Evolutionary conservation across 2,113 vertebrate species (phyloP).

Genomic region (Calypte anna): DNA sequence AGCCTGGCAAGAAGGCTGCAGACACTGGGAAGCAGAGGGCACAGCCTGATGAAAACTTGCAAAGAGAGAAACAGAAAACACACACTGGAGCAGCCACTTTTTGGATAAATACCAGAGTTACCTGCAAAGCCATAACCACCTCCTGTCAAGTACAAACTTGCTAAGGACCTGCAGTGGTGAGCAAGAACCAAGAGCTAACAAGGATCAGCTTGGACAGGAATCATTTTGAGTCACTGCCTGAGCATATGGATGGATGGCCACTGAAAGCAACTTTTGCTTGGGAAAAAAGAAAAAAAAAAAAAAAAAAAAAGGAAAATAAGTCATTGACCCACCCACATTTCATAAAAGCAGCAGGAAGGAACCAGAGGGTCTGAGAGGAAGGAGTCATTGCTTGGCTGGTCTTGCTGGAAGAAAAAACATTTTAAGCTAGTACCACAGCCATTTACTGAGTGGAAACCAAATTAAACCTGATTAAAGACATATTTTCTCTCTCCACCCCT

Average conservation of each 20-base stretch:
- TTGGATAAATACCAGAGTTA: background rate
- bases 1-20: background rate
- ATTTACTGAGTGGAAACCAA: background rate
- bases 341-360: background rate
- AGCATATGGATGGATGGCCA: background rate
- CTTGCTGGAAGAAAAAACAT: background rate
- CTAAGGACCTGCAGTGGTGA: background rate
- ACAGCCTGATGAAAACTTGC: background rate
- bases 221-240: background rate
- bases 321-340: background rate
- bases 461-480: background rate
- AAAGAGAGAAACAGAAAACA: background rate
- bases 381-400: background rate
- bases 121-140: background rate
- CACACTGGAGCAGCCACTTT: accelerated
- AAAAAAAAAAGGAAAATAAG: no score
- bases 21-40: background rate
- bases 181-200: background rate
- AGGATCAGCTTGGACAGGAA: background rate
- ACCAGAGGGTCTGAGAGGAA: background rate
- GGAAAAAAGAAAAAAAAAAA: background rate
- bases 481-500: background rate
- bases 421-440: background rate
- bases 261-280: background rate
- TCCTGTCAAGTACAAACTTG: background rate